A percentile compares a stretch with the other conserved stretches of the same genome.
phyloP scores from a whole-genome alignment of 2,113 vertebrate genomes.

The Hyperopisus bebe region DNA sequence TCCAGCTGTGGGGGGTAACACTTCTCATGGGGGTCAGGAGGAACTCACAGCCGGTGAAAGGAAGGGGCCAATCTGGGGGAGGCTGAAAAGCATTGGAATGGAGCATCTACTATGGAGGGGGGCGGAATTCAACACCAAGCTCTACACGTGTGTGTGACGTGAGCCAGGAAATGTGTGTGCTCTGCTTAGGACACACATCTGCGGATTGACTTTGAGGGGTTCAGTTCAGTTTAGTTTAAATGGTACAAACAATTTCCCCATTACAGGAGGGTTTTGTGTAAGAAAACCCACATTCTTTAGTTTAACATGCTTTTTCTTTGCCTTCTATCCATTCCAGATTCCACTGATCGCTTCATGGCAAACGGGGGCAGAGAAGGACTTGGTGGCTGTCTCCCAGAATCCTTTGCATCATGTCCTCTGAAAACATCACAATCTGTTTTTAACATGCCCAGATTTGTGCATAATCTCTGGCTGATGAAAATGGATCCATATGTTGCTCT shows the following conservation, averaged over 20 bases:
- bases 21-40: not conserved
- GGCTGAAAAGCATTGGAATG: not conserved
- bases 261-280: not conserved
- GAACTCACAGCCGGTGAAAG: not conserved
- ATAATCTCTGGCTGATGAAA: not conserved
- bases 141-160: not conserved
- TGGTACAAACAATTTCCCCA: not conserved
- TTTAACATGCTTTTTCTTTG: not conserved
- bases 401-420: not conserved
- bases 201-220: not conserved
- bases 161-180: not conserved
- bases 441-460: not conserved
- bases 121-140: not conserved
- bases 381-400: not conserved
- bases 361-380: not conserved
- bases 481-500: not conserved
- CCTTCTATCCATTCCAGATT: not conserved
- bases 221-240: not conserved
- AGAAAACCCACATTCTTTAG: not conserved
- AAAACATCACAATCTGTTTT: not conserved
- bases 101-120: not conserved
- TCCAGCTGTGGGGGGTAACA: not conserved
- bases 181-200: not conserved
- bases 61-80: not conserved
- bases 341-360: not conserved